Conservation (phyloP, 2,113 vertebrate species). For the Pygoscelis antarcticus region DNA sequence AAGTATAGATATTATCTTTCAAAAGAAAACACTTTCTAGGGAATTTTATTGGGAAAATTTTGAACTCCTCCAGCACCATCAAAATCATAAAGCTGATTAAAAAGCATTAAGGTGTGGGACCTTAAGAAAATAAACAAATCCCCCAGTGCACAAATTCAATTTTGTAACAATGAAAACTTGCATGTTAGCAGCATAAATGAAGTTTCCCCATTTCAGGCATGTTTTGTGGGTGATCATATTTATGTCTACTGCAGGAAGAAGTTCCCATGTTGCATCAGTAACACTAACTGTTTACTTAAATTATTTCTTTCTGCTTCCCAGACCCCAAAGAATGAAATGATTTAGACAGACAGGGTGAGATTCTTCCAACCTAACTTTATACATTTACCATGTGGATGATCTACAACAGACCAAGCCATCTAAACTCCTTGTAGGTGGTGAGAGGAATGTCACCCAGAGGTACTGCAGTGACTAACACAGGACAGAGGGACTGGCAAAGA, state of each 20-base stretch:
- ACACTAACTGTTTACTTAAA: not conserved
- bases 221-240: not conserved
- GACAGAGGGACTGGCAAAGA: not conserved
- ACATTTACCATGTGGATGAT: not conserved
- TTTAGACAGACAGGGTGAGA: not conserved
- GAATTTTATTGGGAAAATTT: not conserved
- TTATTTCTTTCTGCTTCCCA: not conserved
- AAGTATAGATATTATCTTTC: not conserved
- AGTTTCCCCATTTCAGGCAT: not conserved
- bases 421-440: not conserved
- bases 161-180: not conserved
- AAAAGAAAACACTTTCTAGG: not conserved
- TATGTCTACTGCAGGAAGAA: not conserved
- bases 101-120: not conserved
- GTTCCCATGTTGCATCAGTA: not conserved
- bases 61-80: not conserved
- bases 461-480: not conserved
- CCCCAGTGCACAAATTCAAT: not conserved
- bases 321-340: not conserved
- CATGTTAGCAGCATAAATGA: not conserved
- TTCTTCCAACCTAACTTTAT: not conserved
- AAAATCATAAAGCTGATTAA: not conserved
- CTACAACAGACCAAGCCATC: not conserved
- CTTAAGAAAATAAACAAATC: not conserved
- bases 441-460: not conserved